These are phyloP conservation scores for Mimachlamys varia DNA, from an alignment of 2,888 invertebrate genomes.

Conservation along the genomic window DNA sequence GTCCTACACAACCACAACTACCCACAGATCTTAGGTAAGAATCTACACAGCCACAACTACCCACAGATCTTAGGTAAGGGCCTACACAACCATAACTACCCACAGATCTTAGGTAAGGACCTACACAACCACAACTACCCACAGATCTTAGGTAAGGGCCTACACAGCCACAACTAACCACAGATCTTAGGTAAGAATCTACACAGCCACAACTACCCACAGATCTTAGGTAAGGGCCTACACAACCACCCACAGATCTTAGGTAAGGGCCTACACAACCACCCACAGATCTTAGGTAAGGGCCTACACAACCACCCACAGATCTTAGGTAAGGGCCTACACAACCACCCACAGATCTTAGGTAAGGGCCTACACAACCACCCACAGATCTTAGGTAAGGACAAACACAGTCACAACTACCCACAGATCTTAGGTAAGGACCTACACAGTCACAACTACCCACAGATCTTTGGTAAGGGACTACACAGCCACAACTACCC, in stretches of 20 bases:
- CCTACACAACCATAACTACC: constrained; percentile 58
- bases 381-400: neutral
- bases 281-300: constrained; percentile 11
- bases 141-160: too few relatives aligned
- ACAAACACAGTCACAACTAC: neutral
- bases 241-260: neutral
- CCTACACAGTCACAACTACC: neutral
- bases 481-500: constrained; percentile 1
- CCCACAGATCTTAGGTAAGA: neutral
- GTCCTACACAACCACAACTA: neutral
- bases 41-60: neutral
- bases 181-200: neutral
- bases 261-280: neutral
- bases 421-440: constrained; percentile 9
- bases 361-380: neutral
- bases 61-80: constrained; percentile 17
- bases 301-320: constrained; percentile 57
- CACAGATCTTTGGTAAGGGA: neutral
- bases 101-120: constrained; percentile 63
- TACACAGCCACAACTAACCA: too few relatives aligned
- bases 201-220: neutral
- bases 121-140: too few relatives aligned
- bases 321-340: constrained; percentile 61
- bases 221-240: neutral
- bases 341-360: neutral